Evolutionary conservation across 2,797 vertebrate genomes (phyloP).

Genomic region (Pangasius macronema): DNA sequence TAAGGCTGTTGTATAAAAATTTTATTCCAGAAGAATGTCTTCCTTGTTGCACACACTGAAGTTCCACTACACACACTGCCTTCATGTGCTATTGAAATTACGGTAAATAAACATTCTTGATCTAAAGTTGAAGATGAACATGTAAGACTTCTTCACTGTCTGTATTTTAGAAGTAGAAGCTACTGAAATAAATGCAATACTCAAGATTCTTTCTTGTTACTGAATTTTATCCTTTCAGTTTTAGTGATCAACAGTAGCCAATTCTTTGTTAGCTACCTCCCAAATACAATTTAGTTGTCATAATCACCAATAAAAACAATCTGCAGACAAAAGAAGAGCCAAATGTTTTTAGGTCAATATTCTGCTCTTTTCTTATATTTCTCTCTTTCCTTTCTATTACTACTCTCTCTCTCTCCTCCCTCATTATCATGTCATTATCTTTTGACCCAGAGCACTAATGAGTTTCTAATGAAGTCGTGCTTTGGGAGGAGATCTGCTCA

Average conservation of each 20-base stretch:
- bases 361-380: background rate
- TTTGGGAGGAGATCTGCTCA: constrained; percentile 19
- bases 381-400: background rate
- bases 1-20: background rate
- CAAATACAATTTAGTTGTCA: background rate
- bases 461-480: constrained; percentile 31
- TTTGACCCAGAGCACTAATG: constrained; percentile 35
- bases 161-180: background rate
- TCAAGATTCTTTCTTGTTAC: background rate
- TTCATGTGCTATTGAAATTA: no score
- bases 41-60: background rate
- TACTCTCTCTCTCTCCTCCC: background rate
- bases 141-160: background rate
- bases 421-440: constrained; percentile 17
- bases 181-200: background rate
- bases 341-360: constrained; percentile 18
- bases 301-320: background rate
- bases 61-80: background rate
- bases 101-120: background rate
- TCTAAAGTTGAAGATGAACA: background rate
- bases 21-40: background rate
- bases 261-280: background rate
- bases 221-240: background rate
- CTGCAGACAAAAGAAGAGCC: background rate
- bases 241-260: background rate